Conservation (phyloP, 1,140 invertebrate species). For the Plectrocnemia conspersa region DNA sequence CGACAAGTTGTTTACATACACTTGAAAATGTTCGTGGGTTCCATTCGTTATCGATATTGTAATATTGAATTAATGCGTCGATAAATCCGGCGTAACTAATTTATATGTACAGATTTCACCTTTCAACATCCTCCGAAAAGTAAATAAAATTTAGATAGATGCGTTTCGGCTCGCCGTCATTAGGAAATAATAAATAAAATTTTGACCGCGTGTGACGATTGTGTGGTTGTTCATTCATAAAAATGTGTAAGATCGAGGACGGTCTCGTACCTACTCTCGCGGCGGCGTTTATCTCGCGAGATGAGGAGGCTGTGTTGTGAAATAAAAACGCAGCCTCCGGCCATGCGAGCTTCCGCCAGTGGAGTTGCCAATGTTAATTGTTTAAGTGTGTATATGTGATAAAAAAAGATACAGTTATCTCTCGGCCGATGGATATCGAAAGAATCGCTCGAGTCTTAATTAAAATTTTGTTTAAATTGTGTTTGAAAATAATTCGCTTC, state of each 20-base stretch:
- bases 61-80: neutral
- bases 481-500: no score
- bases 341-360: slow-evolving; percentile 1
- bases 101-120: neutral
- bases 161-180: neutral
- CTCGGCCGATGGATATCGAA: no score
- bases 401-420: no score
- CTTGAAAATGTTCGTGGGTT: no score
- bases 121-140: neutral
- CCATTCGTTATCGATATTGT: no score
- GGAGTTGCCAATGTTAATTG: no score
- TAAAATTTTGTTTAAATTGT: no score
- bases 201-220: slow-evolving; percentile 3
- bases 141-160: neutral
- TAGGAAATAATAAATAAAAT: neutral
- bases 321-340: slow-evolving; percentile 3
- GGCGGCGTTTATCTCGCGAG: neutral
- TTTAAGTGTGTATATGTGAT: no score
- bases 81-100: neutral
- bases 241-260: neutral
- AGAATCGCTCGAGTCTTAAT: no score
- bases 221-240: slow-evolving; percentile 5
- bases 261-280: no score
- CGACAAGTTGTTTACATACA: no score
- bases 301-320: slow-evolving; percentile 3